Evolutionary conservation across 2,888 invertebrate species (phyloP), one percentile per base, ranked within the genome.

Genomic region (Drosophila kambysellisi): DNA sequence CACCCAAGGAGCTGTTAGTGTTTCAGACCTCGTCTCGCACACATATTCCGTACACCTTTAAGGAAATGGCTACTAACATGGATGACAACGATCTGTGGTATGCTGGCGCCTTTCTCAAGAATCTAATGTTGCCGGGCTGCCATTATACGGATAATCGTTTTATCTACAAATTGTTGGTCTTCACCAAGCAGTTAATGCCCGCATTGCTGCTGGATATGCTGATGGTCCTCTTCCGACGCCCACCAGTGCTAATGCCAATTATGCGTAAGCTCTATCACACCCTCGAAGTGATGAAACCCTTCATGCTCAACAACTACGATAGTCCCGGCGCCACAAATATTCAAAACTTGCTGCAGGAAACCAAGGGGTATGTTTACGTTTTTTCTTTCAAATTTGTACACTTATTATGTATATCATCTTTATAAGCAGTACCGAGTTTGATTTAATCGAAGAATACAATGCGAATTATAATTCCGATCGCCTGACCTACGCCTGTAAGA

Each of bases 161-260:
- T 20, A 3, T 75, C 25, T 90, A 87, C 51, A 71, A 78, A 59
- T 73, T 80, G 12, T 61, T 90, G 0, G 59, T 83, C 6, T 69
- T 91, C n/a, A 71, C 81, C 11, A 83, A 90, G 46, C 89, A 92
- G 66, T 46, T 92, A 4, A 0, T 91, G 1, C 92, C 92, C 1
- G 76, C 91, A 0, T 9, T 89, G 1, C 3, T 90, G 7, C 57
- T 78, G 0, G 92, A 92, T 62, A 20, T 70, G 1, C 25, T 88
- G 0, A 52, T 92, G 3, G 17, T 8, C 11, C 15, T 89, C 12
- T 78, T 61, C 20, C 83, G 91, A 0, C 81, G 73, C 4, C 73
- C 80, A 39, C 90, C 92, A 0, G 48, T 54, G 0, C 12, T 92
- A 2, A 75, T 92, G 90, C 29, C 69, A 12, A 74, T 88, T 5